Percentiles rank a stretch among this genome's conserved stretches.
phyloP scores from a whole-genome alignment of 30 jellyfish, hydroid and myxozoan species.

The Hydractinia echinata region DNA sequence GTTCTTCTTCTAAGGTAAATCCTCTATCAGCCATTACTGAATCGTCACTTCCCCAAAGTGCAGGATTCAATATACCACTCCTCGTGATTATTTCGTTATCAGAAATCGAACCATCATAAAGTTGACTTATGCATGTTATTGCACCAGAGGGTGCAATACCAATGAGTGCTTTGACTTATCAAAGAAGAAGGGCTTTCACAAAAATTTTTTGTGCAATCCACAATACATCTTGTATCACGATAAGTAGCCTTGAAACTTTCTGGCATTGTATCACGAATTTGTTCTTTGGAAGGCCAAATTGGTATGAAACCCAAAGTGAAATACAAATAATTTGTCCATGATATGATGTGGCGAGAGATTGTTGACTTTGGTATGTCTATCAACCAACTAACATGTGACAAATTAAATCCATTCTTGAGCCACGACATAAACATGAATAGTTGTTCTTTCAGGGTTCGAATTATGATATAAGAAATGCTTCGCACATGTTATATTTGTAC shows the following conservation, averaged over 20 bases:
- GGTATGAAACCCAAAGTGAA: slow-evolving; percentile 49
- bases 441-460: background rate
- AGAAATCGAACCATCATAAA: too few species aligned
- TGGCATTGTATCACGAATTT: slow-evolving; percentile 41
- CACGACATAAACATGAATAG: slow-evolving; percentile 40
- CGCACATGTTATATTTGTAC: too few species aligned
- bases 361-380: slow-evolving; percentile 45
- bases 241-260: slow-evolving; percentile 29
- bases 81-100: too few species aligned
- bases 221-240: slow-evolving; percentile 40
- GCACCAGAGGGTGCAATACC: slow-evolving; percentile 69
- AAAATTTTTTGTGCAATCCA: slow-evolving; percentile 51
- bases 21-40: slow-evolving; percentile 2
- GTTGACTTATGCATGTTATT: slow-evolving; percentile 3
- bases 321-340: slow-evolving; percentile 51
- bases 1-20: slow-evolving; percentile 26
- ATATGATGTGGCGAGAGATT: slow-evolving; percentile 28
- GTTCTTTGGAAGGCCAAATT: slow-evolving; percentile 47
- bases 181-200: slow-evolving; percentile 54
- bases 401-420: slow-evolving; percentile 32
- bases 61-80: too few species aligned
- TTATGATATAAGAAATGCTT: too few species aligned
- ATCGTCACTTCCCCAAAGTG: too few species aligned
- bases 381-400: slow-evolving; percentile 37
- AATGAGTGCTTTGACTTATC: slow-evolving; percentile 31